Conservation (phyloP, 2,113 vertebrate genomes). For the Columba livia region DNA sequence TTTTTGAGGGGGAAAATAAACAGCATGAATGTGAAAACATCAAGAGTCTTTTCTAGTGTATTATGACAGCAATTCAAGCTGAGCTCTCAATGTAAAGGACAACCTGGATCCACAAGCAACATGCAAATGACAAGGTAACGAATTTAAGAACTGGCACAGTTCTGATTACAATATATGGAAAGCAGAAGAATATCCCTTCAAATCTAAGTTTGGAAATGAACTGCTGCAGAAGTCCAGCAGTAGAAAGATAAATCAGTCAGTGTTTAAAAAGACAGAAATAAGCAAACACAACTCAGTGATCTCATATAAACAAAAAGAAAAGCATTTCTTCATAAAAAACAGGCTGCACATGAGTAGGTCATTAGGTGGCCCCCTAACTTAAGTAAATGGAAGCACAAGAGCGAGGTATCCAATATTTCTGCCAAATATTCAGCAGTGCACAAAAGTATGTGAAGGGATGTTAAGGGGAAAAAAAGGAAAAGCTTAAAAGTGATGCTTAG, state of each 20-base stretch:
- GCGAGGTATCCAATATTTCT: not conserved
- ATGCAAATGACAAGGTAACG: not conserved
- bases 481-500: not conserved
- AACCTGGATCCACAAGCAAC: not conserved
- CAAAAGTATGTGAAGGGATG: not conserved
- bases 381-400: not conserved
- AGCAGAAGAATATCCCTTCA: not conserved
- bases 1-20: not conserved
- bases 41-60: not conserved
- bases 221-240: not conserved
- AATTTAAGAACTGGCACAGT: not conserved
- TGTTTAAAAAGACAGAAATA: not conserved
- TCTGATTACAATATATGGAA: not conserved
- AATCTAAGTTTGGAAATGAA: not conserved
- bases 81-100: constrained; percentile 15
- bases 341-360: not conserved
- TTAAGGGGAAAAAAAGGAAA: not conserved
- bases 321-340: not conserved
- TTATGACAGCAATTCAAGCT: constrained; percentile 16
- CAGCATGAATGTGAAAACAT: not conserved
- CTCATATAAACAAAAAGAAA: not conserved
- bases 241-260: not conserved
- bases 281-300: not conserved
- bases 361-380: constrained; percentile 64
- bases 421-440: not conserved